These are phyloP conservation scores for Phengaris alcon DNA, from an alignment of 2,888 invertebrate species.

Conservation along the genomic window DNA sequence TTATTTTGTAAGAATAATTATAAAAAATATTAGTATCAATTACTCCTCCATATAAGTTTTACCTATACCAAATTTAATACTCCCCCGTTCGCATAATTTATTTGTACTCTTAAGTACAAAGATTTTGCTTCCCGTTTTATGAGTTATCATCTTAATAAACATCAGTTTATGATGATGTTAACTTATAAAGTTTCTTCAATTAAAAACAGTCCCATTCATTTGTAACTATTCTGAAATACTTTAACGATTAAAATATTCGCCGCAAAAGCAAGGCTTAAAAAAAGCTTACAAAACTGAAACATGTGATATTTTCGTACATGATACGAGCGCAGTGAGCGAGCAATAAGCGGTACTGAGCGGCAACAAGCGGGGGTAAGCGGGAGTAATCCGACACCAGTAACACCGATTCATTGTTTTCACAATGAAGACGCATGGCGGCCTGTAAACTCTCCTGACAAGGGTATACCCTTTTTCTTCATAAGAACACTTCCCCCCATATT, in stretches of 20 bases:
- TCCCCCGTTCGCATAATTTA: too few species aligned
- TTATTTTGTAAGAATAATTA: too few species aligned
- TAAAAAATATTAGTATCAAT: too few species aligned
- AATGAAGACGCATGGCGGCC: constrained; percentile 61
- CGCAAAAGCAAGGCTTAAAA: not conserved
- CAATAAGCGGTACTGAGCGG: not conserved
- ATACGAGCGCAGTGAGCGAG: not conserved
- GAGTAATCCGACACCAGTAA: constrained; percentile 37
- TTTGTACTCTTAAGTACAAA: too few species aligned
- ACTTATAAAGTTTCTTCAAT: too few species aligned
- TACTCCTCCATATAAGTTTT: too few species aligned
- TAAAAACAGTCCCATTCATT: too few species aligned
- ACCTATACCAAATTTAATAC: too few species aligned
- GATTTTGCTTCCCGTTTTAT: too few species aligned
- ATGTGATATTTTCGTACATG: not conserved
- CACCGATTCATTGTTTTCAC: constrained; percentile 66
- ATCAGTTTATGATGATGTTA: too few species aligned
- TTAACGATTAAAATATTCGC: not conserved
- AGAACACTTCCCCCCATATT: constrained; percentile 58
- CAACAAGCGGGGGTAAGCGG: not conserved
- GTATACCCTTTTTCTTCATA: constrained; percentile 73
- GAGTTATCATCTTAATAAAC: too few species aligned
- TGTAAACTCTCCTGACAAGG: constrained; percentile 56
- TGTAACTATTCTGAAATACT: constrained; percentile 25
- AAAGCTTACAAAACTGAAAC: not conserved